Conservation (phyloP, 2,113 vertebrate species). For the Corapipo altera region DNA sequence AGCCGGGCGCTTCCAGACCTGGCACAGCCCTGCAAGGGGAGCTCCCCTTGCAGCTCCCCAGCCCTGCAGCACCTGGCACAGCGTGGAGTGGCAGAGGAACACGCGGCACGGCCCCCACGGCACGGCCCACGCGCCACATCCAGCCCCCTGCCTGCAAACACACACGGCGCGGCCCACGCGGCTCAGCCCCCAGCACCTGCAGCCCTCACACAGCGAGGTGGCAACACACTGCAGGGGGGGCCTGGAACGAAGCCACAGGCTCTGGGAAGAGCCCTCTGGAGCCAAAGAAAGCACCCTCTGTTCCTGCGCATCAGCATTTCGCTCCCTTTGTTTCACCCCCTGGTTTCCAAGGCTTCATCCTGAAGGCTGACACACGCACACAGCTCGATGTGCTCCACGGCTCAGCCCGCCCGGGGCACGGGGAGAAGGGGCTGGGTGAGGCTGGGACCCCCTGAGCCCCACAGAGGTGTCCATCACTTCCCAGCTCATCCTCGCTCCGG, state of each 20-base stretch:
- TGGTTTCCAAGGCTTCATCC: not conserved
- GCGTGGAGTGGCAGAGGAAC: not conserved
- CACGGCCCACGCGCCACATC: not conserved
- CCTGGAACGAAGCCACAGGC: not conserved
- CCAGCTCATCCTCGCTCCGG: not conserved
- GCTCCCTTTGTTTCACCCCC: not conserved
- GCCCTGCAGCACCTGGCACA: not conserved
- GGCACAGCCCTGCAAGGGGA: not conserved
- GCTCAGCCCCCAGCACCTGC: not conserved
- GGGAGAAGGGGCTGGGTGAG: not conserved
- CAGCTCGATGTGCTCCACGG: not conserved
- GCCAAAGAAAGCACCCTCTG: not conserved
- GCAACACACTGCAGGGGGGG: not conserved
- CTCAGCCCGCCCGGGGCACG: not conserved
- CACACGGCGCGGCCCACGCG: not conserved
- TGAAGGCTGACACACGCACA: not conserved
- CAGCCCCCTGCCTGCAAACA: not conserved
- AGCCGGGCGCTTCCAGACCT: fast-evolving
- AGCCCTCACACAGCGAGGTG: not conserved
- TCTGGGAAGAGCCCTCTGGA: not conserved
- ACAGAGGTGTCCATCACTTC: not conserved
- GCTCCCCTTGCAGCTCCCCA: not conserved
- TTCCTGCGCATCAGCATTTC: not conserved
- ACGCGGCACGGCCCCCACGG: not conserved
- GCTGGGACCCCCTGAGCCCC: not conserved